Conservation (phyloP, 2,113 vertebrate species). For the Callaeas wilsoni region DNA sequence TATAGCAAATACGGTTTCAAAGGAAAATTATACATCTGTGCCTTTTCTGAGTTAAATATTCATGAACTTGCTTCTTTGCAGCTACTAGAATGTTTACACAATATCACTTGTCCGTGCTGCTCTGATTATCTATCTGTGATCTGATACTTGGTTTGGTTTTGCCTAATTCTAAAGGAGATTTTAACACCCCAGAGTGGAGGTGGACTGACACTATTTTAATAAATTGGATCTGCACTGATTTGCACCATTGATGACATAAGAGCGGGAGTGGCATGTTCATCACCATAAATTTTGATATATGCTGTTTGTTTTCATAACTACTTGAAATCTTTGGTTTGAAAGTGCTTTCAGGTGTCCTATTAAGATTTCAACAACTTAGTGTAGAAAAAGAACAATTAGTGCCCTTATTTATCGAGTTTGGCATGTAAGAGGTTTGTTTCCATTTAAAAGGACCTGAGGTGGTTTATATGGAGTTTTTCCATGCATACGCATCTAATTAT, state of each 20-base stretch:
- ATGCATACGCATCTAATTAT: background rate
- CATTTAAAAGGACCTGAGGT: background rate
- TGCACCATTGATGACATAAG: background rate
- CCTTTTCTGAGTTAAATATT: background rate
- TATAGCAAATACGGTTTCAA: background rate
- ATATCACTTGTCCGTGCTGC: background rate
- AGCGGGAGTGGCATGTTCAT: background rate
- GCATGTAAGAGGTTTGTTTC: background rate
- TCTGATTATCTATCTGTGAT: background rate
- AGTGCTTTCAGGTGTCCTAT: rapidly evolving
- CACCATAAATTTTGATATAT: background rate
- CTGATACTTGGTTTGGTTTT: background rate
- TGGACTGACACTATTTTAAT: background rate
- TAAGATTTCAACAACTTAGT: background rate
- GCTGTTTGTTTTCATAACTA: background rate
- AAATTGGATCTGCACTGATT: background rate
- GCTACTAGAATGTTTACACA: background rate
- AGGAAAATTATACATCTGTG: background rate
- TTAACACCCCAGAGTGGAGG: background rate
- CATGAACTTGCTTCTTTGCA: background rate
- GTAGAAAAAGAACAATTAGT: background rate
- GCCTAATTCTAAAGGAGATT: background rate
- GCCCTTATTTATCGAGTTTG: background rate
- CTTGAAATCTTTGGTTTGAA: background rate
- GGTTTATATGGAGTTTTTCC: background rate